Conservation (phyloP, 2,888 invertebrate genomes). For the Sclerodermus sp. region DNA sequence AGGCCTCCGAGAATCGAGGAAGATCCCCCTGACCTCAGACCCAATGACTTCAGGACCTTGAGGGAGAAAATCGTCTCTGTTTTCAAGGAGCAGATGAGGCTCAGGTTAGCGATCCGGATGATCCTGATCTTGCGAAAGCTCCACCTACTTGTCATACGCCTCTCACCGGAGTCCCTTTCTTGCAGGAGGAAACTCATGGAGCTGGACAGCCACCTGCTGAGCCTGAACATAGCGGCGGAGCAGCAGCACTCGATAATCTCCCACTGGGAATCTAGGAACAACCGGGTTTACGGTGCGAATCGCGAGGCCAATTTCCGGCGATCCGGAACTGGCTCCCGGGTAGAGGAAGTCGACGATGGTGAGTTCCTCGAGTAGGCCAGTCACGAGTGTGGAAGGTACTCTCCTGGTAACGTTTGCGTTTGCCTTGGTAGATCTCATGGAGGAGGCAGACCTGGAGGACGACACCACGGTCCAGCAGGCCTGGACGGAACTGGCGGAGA, state of each 20-base stretch:
- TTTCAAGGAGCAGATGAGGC: slow-evolving; percentile 91
- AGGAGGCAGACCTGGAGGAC: slow-evolving; percentile 54
- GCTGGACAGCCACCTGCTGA: slow-evolving; percentile 84
- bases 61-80: slow-evolving; percentile 85
- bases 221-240: slow-evolving; percentile 85
- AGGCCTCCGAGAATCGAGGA: slow-evolving; percentile 53
- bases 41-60: slow-evolving; percentile 64
- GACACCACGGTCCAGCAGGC: slow-evolving; percentile 77
- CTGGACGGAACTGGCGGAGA: slow-evolving; percentile 80
- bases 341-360: slow-evolving; percentile 37
- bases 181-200: slow-evolving; percentile 78
- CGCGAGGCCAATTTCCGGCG: slow-evolving; percentile 56
- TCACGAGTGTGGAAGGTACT: too few species aligned
- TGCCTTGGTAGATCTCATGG: slow-evolving; percentile 33
- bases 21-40: slow-evolving; percentile 27
- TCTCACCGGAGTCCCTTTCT: too few species aligned
- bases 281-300: slow-evolving; percentile 68
- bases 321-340: slow-evolving; percentile 30
- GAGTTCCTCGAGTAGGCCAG: too few species aligned
- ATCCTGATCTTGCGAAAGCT: too few species aligned
- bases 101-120: too few species aligned
- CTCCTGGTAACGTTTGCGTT: too few species aligned
- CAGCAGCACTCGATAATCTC: slow-evolving; percentile 85
- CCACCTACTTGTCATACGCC: too few species aligned
- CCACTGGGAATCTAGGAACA: slow-evolving; percentile 85